Evolutionary conservation across 2,797 vertebrate species (phyloP), one percentile per base, ranked within the genome.

Genomic region (Cirrhinus mrigala): DNA sequence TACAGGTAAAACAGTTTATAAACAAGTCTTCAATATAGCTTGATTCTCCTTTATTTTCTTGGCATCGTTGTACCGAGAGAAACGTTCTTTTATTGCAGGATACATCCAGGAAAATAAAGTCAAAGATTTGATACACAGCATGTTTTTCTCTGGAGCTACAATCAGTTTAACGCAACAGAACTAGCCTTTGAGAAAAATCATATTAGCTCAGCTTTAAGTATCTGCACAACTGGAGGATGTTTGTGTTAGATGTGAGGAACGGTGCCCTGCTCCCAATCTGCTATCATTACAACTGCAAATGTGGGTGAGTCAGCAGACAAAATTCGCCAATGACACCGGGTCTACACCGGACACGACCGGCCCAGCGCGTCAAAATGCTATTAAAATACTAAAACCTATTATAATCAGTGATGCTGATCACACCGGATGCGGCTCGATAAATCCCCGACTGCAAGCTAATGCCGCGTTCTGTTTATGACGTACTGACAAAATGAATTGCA

Each of bases 111-210:
- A 75, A 83, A 83, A 75, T 64, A 15, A 64, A 83, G 33, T 75
- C 14, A 62, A 1, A 52, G 18, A 60, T 79, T 79, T 62, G 37
- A 62, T 46, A 78, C 56, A 78, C 14, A 16, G 7, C 76, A 77
- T 82, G 56, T 75, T 75, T 60, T 83, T 44, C 70, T 64, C 70
- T 75, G n/a, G 22, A 76, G 82, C 60, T 76, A 27, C 58, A 76
- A 76, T 83, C 73, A 54, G 60, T 83, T 83, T 83, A 76, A 20
- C 7, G 29, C 60, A 76, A 54, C 71, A 50, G 22, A 54, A 83
- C 20, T 56, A 52, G 29, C 29, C 60, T 77, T 75, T 54, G 60
- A 54, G 62, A 77, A 68, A 66, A 77, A 76, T 52, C 82, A 27
- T 29, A 46, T 76, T 66, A 76, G 58, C 58, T 83, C 81, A 52